Percentiles rank a stretch among this genome's conserved stretches.
phyloP scores from a whole-genome alignment of 2,888 invertebrate genomes.

The Oeneis ivallda region DNA sequence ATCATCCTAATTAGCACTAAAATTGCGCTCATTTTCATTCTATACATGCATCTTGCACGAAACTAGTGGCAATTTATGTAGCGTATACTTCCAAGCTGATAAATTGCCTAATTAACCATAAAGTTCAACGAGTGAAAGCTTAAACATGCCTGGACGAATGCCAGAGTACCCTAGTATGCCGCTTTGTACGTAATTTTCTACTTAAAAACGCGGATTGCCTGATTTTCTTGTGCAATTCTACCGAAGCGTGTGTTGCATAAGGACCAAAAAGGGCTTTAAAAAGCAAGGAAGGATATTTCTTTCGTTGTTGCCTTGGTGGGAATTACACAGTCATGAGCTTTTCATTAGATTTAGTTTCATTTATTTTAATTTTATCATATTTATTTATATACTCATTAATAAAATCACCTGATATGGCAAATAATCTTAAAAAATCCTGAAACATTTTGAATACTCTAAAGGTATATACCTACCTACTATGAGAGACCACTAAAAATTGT shows the following conservation, averaged over 20 bases:
- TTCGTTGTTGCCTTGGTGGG: no score
- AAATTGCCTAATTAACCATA: conserved; percentile 29
- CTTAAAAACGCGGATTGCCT: conserved; percentile 6
- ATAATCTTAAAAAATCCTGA: no score
- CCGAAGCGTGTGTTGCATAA: neutral
- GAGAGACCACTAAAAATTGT: neutral
- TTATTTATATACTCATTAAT: no score
- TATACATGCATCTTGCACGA: conserved; percentile 4
- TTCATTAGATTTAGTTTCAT: no score
- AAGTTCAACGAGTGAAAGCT: conserved; percentile 10
- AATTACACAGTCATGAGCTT: no score
- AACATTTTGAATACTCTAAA: no score
- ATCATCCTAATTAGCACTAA: neutral
- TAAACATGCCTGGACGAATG: conserved; percentile 23
- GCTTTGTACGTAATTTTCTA: neutral
- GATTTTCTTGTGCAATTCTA: neutral
- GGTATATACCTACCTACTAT: no score
- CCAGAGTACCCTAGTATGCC: conserved; percentile 14
- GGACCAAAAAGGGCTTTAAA: neutral
- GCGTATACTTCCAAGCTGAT: conserved; percentile 10
- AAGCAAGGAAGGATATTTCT: neutral
- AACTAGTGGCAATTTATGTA: neutral
- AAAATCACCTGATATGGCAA: no score
- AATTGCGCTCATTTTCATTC: conserved; percentile 9
- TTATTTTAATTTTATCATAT: no score